These are phyloP conservation scores for Collichthys lucidus DNA, from an alignment of 2,113 vertebrate species.

Conservation along the genomic window DNA sequence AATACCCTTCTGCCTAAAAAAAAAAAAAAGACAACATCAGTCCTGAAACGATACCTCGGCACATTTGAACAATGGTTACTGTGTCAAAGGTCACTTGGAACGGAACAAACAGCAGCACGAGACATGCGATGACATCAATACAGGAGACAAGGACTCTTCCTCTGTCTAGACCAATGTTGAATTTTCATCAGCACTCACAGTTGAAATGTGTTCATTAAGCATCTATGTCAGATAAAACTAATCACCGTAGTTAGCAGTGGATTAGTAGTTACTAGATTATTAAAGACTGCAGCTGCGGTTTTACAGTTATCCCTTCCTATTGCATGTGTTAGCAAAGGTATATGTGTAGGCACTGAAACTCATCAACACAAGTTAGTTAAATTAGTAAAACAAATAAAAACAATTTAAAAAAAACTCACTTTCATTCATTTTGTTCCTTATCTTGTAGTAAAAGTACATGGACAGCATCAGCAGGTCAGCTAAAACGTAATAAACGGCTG, in stretches of 20 bases:
- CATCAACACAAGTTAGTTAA: neutral
- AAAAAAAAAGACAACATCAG: conserved; percentile 6
- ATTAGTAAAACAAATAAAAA: neutral
- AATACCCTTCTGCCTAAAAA: conserved; percentile 70
- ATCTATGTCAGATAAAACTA: neutral
- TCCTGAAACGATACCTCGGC: conserved; percentile 7
- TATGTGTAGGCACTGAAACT: neutral
- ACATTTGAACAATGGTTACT: conserved; percentile 19
- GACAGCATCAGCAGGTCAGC: conserved; percentile 91
- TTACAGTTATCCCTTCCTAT: neutral
- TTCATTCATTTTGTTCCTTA: conserved; percentile 77
- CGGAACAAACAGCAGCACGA: neutral
- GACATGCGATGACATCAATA: conserved; percentile 22
- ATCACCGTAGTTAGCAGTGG: neutral
- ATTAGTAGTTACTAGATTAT: neutral
- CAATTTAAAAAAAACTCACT: conserved; percentile 49
- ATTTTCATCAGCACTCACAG: neutral
- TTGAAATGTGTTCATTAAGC: neutral
- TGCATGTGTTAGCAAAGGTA: neutral
- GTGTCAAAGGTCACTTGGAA: neutral
- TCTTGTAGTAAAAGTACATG: conserved; percentile 90
- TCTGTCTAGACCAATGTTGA: conserved; percentile 7
- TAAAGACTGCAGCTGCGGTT: neutral
- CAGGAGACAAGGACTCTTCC: conserved; percentile 6
- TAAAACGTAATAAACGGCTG: conserved; percentile 92